Evolutionary conservation across 1,140 invertebrate species (phyloP).

Genomic region (Callitettix versicolor): DNA sequence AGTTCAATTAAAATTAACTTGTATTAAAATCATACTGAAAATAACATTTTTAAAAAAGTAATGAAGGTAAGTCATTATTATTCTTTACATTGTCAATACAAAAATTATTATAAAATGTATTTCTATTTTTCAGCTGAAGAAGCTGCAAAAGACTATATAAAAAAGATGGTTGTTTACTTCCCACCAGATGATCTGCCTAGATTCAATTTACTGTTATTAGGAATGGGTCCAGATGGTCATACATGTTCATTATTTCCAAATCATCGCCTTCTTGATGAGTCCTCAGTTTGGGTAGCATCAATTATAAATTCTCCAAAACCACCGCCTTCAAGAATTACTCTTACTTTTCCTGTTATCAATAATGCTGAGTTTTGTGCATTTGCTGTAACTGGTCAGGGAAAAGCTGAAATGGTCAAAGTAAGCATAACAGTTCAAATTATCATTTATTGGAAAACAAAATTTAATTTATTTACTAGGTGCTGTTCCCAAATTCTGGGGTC

Average conservation of each 20-base stretch:
- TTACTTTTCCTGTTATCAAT: conserved; percentile 89
- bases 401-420: conserved; percentile 85
- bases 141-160: conserved; percentile 71
- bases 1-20: too few species aligned
- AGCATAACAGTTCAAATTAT: conserved; percentile 18
- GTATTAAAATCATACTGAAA: too few species aligned
- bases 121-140: conserved; percentile 58
- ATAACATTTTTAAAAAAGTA: too few species aligned
- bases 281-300: conserved; percentile 59
- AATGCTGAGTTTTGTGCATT: conserved; percentile 76
- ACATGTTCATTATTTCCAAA: conserved; percentile 95
- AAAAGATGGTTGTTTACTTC: conserved; percentile 52
- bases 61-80: too few species aligned
- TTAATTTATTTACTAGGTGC: background rate
- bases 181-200: conserved; percentile 44
- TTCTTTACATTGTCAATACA: too few species aligned
- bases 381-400: conserved; percentile 68
- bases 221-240: conserved; percentile 97
- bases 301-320: conserved; percentile 93
- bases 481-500: background rate
- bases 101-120: too few species aligned
- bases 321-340: conserved; percentile 78
- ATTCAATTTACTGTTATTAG: conserved; percentile 84
- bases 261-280: conserved; percentile 61
- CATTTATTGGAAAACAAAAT: background rate